Conservation (phyloP, 2,113 vertebrate species). For the Sturnus vulgaris region DNA sequence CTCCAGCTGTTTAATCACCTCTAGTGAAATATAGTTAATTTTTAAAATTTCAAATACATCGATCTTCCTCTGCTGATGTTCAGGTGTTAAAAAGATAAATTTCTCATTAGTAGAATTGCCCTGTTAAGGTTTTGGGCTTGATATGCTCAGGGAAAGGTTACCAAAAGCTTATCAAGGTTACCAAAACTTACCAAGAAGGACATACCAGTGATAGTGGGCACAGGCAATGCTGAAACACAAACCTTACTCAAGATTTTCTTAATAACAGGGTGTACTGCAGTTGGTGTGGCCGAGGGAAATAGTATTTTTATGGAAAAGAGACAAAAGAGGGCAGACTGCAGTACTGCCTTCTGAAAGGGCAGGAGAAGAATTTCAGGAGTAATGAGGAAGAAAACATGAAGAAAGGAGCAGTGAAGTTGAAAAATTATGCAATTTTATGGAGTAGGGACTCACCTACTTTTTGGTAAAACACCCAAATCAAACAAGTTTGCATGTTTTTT, state of each 20-base stretch:
- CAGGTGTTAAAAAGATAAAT: not conserved
- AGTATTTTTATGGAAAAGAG: not conserved
- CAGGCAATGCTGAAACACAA: not conserved
- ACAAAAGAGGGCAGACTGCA: not conserved
- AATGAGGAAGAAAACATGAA: not conserved
- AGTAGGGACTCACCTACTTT: not conserved
- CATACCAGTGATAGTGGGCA: not conserved
- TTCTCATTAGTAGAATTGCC: not conserved
- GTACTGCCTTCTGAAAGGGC: not conserved
- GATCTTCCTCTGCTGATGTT: not conserved
- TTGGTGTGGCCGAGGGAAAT: not conserved
- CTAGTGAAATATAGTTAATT: not conserved
- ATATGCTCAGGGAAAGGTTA: not conserved
- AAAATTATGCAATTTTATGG: not conserved
- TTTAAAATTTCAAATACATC: not conserved
- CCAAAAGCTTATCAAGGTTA: not conserved
- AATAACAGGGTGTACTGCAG: not conserved
- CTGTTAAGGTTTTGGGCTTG: not conserved
- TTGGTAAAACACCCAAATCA: not conserved
- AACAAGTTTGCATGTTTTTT: not conserved
- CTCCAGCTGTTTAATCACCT: not conserved
- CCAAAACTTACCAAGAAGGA: not conserved
- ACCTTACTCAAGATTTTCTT: not conserved
- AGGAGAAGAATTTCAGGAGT: not conserved
- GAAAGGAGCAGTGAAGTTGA: not conserved